Base-by-base conservation (phyloP, 2,888 invertebrate species). In the Dicycla oo region DNA sequence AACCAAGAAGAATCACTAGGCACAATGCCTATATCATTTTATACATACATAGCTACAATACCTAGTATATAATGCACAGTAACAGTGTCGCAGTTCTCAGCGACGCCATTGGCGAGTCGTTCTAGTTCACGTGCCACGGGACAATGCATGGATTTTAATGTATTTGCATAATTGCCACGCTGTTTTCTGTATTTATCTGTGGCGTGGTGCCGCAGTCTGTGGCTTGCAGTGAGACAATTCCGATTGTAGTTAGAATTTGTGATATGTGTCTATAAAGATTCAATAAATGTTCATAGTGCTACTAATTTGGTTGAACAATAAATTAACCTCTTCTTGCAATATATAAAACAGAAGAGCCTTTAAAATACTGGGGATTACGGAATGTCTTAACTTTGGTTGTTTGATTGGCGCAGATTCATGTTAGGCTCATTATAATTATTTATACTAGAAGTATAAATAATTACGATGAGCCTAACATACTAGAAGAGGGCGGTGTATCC, bases 121-220 rank as follows among this genome's bases (percentile, higher is more conserved):
- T 82, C 85, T 82, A 86, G 85, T 86, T 87, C 88, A 89, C 89
- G 89, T 87, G 86, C 62, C 85, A 67, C 79, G 79, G 85, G 84
- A 91, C 91, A 91, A 91, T 91, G 88, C 87, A 75, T 82, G 86
- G 87, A 85, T 88, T 88, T 88, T 89, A 89, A 90, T 89, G 89
- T 88, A 91, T 91, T 91, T 89, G 88, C 91, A 92, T 92, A 91
- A 91, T 91, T 88, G 87, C 86, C 86, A 78, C 85, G 78, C 82
- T 85, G 87, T 86, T 89, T 87, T 83, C 88, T 84, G 84, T 88
- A 86, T 90, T 88, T 91, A 88, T 88, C 87, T 88, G 85, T 78
- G 75, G 77, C 77, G 65, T 71, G 77, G 68, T 61, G 69, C 72
- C 82, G 75, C 80, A 82, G 67, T 26, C 18, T 7, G 49, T 38